Evolutionary conservation across 2,113 vertebrate genomes (phyloP), one percentile per base, ranked within the genome.

Genomic region (Rhea pennata): DNA sequence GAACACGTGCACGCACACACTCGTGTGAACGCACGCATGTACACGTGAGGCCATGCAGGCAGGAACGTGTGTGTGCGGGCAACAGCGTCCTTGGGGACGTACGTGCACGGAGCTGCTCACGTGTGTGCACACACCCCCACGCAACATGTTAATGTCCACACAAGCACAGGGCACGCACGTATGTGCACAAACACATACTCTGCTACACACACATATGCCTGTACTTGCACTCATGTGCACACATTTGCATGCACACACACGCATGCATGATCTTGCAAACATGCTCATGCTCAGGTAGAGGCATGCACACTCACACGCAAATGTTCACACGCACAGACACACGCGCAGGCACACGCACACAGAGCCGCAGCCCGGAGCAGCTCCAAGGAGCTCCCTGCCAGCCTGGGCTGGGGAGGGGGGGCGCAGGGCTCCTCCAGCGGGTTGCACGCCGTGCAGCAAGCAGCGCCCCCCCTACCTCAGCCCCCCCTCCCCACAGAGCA

Each of bases 241-340:
- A 17, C 29, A 10, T 16, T 31, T 9, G 7, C 11, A 10, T 4
- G 10, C n/a, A 54, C 36, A 17, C 0, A 0, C 0, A 5, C 51
- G 80, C 39, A 21, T 2, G 4, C 62, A 9, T 2, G 1, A 31
- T 17, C 6, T 1, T 5, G 48, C 21, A 56, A 72, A 24, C 53
- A 39, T 5, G 0, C 16, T 61, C 2, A 0, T 26, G 9, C 50
- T 44, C 5, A 0, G 54, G 24, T 44, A 29, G 64, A 21, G 0
- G 1, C 15, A 12, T 6, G 13, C 48, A 33, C 39, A 31, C 33
- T 40, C 48, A 72, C 10, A 13, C n/a, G 5, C 5, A 14, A 3
- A 1, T 10, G 26, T 42, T 39, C 54, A 39, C 36, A 31, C 4
- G 33, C 23, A 70, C 3, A 0, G n/a, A 29, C 61, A 36, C 62